Conservation (phyloP, 2,797 vertebrate genomes). For the Sparus aurata region DNA sequence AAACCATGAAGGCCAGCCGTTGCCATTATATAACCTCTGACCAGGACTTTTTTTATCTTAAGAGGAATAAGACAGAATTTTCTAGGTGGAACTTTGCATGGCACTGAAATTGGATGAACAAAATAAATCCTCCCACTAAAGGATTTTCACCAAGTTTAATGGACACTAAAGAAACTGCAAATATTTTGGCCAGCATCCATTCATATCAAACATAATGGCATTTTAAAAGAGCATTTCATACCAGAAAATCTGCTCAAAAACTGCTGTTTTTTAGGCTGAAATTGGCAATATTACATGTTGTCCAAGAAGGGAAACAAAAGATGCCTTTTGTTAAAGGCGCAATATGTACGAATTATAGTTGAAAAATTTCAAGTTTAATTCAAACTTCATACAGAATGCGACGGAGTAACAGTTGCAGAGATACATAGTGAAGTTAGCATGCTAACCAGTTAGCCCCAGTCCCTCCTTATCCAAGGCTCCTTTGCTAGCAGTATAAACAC, state of each 20-base stretch:
- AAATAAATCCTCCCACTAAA: background rate
- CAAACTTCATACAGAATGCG: no score
- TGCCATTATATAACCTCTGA: constrained; percentile 68
- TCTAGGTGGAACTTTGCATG: background rate
- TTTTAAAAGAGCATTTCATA: background rate
- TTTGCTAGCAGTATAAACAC: no score
- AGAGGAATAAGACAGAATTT: constrained; percentile 28
- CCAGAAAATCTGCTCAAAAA: background rate
- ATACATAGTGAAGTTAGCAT: no score
- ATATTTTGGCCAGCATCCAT: background rate
- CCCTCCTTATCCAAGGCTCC: no score
- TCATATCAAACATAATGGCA: background rate
- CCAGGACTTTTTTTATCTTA: constrained; percentile 52
- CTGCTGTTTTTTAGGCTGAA: background rate
- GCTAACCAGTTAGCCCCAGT: no score
- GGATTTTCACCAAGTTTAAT: constrained; percentile 17
- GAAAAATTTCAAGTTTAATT: no score
- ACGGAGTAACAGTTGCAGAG: no score
- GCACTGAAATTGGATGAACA: constrained; percentile 6
- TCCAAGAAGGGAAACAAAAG: background rate
- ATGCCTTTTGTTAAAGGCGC: background rate
- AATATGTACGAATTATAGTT: no score
- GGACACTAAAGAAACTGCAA: background rate
- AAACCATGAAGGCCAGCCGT: constrained; percentile 54
- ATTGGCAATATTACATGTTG: background rate